These are phyloP conservation scores for Calameuta filiformis DNA, from an alignment of 2,888 invertebrate genomes.

Conservation along the genomic window DNA sequence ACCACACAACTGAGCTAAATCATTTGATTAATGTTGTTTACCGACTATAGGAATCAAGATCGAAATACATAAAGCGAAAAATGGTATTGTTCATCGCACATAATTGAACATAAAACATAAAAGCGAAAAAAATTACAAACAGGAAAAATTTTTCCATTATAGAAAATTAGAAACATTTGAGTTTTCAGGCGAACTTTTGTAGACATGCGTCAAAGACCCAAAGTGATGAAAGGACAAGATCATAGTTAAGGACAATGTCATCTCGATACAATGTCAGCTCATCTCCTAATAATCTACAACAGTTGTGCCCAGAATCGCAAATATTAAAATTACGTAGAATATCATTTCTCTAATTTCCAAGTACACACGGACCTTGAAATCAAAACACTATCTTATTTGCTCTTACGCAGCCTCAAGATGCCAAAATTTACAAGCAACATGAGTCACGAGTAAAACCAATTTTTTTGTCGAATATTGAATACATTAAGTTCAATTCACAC, in stretches of 20 bases:
- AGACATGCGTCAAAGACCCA: not conserved
- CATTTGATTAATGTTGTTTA: not conserved
- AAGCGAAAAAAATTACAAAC: too few species aligned
- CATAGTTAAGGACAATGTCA: not conserved
- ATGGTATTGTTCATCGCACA: not conserved
- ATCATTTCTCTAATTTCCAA: not conserved
- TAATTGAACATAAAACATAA: not conserved
- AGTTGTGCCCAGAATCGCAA: too few species aligned
- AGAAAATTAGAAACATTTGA: not conserved
- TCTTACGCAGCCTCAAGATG: not conserved
- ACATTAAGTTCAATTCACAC: not conserved
- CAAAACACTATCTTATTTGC: not conserved
- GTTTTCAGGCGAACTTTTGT: not conserved
- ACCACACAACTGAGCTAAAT: not conserved
- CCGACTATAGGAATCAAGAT: not conserved
- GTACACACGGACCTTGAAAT: not conserved
- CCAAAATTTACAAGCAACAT: not conserved
- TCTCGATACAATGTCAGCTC: not conserved
- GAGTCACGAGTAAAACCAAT: not conserved
- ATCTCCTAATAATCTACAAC: not conserved
- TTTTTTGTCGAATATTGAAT: not conserved
- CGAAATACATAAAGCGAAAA: not conserved
- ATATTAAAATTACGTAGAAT: not conserved
- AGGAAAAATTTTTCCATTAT: not conserved
- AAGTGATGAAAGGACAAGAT: not conserved